phyloP scores from a whole-genome alignment of 2,113 vertebrate genomes.

The Aptenodytes forsteri region DNA sequence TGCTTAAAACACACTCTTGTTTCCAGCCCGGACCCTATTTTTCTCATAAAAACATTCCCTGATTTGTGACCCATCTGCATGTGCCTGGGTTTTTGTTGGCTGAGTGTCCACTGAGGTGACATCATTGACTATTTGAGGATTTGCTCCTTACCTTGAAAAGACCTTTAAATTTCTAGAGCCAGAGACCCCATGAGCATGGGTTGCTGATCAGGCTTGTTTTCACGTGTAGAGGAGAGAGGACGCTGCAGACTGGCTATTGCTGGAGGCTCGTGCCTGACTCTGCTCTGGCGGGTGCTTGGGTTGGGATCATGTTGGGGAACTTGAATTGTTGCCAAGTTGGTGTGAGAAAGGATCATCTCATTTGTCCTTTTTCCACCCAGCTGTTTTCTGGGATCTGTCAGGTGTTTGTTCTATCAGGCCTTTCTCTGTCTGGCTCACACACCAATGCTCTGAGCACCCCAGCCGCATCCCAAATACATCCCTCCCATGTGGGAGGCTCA shows the following conservation, averaged over 20 bases:
- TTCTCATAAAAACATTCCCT: neutral
- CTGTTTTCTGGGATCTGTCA: neutral
- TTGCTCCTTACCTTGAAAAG: neutral
- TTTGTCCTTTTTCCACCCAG: neutral
- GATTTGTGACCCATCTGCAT: neutral
- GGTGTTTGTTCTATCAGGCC: neutral
- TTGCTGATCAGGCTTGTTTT: neutral
- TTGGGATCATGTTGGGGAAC: neutral
- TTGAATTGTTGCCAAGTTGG: neutral
- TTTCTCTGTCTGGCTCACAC: neutral
- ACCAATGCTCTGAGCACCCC: neutral
- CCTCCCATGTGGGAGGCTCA: neutral
- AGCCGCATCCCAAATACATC: neutral
- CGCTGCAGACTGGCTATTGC: neutral
- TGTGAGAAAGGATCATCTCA: neutral
- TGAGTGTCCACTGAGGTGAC: neutral
- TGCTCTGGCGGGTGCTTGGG: neutral
- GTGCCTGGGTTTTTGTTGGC: constrained; percentile 4
- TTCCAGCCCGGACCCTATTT: neutral
- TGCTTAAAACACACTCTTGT: neutral
- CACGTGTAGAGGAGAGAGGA: neutral
- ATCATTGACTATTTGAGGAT: neutral
- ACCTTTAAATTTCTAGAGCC: neutral
- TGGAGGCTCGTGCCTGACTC: neutral
- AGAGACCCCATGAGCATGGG: neutral